Evolutionary conservation across 2,888 invertebrate genomes (phyloP).

Genomic region (Caradrina kadenii): DNA sequence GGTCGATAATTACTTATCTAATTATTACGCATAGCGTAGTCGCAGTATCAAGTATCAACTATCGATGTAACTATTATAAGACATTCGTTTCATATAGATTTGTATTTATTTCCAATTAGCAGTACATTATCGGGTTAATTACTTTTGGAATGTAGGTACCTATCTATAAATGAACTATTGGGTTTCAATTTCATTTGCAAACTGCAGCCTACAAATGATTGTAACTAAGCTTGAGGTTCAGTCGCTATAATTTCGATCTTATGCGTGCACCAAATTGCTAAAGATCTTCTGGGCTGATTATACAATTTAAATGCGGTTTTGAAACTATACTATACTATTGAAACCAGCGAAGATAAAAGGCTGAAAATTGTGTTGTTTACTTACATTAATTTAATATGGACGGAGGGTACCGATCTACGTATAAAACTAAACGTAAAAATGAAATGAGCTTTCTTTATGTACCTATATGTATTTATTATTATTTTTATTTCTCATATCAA

Average conservation of each 20-base stretch:
- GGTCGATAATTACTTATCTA: slow-evolving; percentile 21
- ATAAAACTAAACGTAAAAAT: too few relatives aligned
- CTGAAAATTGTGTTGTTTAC: slow-evolving; percentile 1
- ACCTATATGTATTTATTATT: too few relatives aligned
- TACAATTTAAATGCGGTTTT: slow-evolving; percentile 38
- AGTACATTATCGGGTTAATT: slow-evolving; percentile 48
- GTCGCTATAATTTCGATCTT: slow-evolving; percentile 28
- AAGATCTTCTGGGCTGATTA: slow-evolving; percentile 41
- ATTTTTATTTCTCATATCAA: too few relatives aligned
- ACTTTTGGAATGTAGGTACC: slow-evolving; percentile 37
- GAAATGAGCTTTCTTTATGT: too few relatives aligned
- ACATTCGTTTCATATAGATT: slow-evolving; percentile 21
- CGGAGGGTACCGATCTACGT: too few relatives aligned
- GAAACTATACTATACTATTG: slow-evolving; percentile 12
- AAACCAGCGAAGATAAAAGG: slow-evolving; percentile 2
- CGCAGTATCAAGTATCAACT: slow-evolving; percentile 19
- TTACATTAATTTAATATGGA: background rate
- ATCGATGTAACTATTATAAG: slow-evolving; percentile 28
- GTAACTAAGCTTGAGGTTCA: slow-evolving; percentile 37
- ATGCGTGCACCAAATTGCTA: slow-evolving; percentile 28
- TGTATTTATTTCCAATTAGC: slow-evolving; percentile 53
- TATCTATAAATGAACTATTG: background rate
- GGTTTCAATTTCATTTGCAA: slow-evolving; percentile 27
- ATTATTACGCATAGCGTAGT: slow-evolving; percentile 25
- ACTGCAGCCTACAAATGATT: slow-evolving; percentile 8